These are phyloP conservation scores for Sceloporus undulatus DNA, from an alignment of 2,113 vertebrate genomes.

Conservation along the genomic window DNA sequence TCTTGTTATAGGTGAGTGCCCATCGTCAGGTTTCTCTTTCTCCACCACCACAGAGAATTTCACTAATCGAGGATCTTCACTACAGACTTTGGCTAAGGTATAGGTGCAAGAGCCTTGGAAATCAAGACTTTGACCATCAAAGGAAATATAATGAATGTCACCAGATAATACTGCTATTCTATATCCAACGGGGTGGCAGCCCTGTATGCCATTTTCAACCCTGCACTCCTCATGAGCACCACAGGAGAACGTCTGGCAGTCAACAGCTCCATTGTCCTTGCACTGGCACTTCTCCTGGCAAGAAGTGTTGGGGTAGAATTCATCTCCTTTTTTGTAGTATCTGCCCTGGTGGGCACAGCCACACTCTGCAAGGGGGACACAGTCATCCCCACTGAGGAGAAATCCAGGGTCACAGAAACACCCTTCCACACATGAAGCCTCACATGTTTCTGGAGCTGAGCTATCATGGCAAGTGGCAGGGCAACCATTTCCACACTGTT, in stretches of 20 bases:
- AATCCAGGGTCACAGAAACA: constrained; percentile 71
- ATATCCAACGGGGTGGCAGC: constrained; percentile 34
- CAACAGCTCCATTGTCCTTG: background rate
- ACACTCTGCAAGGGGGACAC: constrained; percentile 60
- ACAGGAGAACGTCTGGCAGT: constrained; percentile 32
- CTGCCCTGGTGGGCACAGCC: constrained; percentile 53
- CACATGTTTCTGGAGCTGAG: constrained; percentile 39
- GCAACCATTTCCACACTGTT: constrained; percentile 70
- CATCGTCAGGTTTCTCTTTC: background rate
- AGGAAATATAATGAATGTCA: constrained; percentile 45
- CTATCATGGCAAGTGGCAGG: constrained; percentile 57
- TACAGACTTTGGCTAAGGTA: constrained; percentile 40
- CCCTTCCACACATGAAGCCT: constrained; percentile 59
- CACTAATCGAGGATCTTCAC: background rate
- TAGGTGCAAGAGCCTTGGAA: constrained; percentile 60
- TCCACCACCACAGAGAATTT: constrained; percentile 45
- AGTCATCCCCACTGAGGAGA: constrained; percentile 68
- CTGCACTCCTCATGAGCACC: constrained; percentile 48
- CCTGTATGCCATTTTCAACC: constrained; percentile 43
- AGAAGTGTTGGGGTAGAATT: constrained; percentile 57
- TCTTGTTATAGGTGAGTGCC: background rate
- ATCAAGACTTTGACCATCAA: constrained; percentile 48
- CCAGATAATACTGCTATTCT: constrained; percentile 35
- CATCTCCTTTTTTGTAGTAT: constrained; percentile 62
- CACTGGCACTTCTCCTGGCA: constrained; percentile 50